Base-by-base conservation (phyloP, 2,888 invertebrate species). In the Rosalia funebris region DNA sequence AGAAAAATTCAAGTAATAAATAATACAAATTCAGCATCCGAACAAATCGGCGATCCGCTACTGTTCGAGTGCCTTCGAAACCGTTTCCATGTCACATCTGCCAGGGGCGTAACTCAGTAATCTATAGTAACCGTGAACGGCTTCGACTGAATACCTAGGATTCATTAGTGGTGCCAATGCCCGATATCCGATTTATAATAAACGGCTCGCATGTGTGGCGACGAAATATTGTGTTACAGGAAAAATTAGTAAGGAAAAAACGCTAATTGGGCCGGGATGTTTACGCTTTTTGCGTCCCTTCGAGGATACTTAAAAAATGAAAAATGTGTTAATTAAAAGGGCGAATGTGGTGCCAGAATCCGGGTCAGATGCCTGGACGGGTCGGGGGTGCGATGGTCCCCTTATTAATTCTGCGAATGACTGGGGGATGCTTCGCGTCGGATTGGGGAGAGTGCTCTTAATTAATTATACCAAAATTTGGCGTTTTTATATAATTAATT, bases 41-140 rank as follows among this genome's bases (percentile, higher is more conserved):
- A n/a, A n/a, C n/a, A n/a, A n/a, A n/a, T n/a, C n/a, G n/a, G n/a
- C n/a, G n/a, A n/a, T n/a, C n/a, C n/a, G n/a, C n/a, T n/a, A n/a
- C n/a, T n/a, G n/a, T n/a, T n/a, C n/a, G n/a, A n/a, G n/a, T n/a
- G n/a, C n/a, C n/a, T n/a, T n/a, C n/a, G n/a, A n/a, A n/a, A n/a
- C n/a, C n/a, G n/a, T n/a, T n/a, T 15, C 31, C 39, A 50, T 37
- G 48, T 50, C 50, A 39, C 50, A 50, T 50, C 50, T 50, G 50
- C 50, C 31, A 16, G 15, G 36, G 50, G 50, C 50, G 50, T 34
- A 10, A 15, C 37, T 14, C 20, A 12, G 11, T 48, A 50, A 50
- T 50, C 50, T 39, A 50, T 39, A 39, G 39, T 12, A 31, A 39
- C 50, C 50, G 12, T 50, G 41, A 50, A 50, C 31, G 4, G 15